These are phyloP conservation scores for Apotomis turbidana DNA, from an alignment of 2,888 invertebrate species.

Conservation along the genomic window DNA sequence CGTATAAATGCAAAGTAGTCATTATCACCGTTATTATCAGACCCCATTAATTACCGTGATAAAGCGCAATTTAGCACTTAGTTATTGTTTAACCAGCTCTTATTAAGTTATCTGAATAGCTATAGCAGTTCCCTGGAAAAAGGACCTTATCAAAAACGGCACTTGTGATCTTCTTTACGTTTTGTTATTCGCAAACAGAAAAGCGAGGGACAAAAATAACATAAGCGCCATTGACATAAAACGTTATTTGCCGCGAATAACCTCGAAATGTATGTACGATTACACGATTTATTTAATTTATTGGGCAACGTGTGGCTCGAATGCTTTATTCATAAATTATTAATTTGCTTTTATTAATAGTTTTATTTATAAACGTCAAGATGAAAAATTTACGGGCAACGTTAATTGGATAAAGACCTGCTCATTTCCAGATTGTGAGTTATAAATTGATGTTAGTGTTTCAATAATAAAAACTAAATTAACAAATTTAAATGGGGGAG, in stretches of 20 bases:
- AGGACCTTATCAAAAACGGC: background rate
- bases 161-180: background rate
- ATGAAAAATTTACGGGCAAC: conserved; percentile 41
- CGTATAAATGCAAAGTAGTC: conserved; percentile 10
- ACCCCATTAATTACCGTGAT: conserved; percentile 30
- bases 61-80: conserved; percentile 33
- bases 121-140: conserved; percentile 1
- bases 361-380: conserved; percentile 44
- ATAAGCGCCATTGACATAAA: background rate
- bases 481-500: conserved; percentile 48
- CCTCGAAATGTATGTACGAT: conserved; percentile 7
- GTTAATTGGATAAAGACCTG: conserved; percentile 42
- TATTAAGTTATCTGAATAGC: conserved; percentile 30
- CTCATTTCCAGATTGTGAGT: conserved; percentile 28
- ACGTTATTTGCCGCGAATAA: background rate
- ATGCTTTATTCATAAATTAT: conserved; percentile 37
- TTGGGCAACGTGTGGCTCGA: conserved; percentile 43
- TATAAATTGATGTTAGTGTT: conserved; percentile 34
- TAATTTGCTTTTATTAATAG: conserved; percentile 43
- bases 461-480: conserved; percentile 40
- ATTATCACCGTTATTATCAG: conserved; percentile 13
- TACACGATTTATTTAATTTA: conserved; percentile 44
- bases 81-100: conserved; percentile 42
- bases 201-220: background rate
- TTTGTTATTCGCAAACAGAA: background rate